Conservation (phyloP, 2,113 vertebrate genomes). For the Pimephales promelas region DNA sequence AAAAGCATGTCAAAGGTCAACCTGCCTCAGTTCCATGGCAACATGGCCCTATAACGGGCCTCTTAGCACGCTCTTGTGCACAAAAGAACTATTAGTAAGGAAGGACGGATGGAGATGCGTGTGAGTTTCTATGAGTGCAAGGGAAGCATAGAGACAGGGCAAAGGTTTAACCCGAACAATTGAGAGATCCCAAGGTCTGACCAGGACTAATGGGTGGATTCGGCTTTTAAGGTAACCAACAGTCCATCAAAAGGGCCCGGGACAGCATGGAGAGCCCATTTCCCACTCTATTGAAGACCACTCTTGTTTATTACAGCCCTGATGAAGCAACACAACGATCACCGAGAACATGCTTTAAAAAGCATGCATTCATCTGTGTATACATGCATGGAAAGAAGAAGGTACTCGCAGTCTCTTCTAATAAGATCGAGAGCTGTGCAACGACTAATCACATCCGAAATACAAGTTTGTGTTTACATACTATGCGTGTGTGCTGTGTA, state of each 20-base stretch:
- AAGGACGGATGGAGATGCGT: slow-evolving; percentile 65
- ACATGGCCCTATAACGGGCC: slow-evolving; percentile 78
- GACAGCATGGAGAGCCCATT: slow-evolving; percentile 28
- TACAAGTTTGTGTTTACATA: too few species aligned
- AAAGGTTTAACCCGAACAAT: slow-evolving; percentile 16
- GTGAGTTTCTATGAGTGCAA: neutral
- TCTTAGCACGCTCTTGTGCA: slow-evolving; percentile 80
- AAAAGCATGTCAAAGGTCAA: slow-evolving; percentile 81
- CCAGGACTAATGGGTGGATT: slow-evolving; percentile 15
- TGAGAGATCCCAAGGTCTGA: slow-evolving; percentile 15
- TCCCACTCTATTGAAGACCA: slow-evolving; percentile 21
- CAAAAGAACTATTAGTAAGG: slow-evolving; percentile 84
- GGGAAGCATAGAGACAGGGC: neutral
- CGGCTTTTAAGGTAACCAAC: slow-evolving; percentile 23
- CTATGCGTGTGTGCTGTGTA: too few species aligned
- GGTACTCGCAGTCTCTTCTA: neutral
- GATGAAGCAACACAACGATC: neutral
- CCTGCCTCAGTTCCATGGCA: slow-evolving; percentile 77
- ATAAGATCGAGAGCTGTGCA: too few species aligned
- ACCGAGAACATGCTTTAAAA: neutral
- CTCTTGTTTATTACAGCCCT: slow-evolving; percentile 12
- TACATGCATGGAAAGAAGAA: neutral
- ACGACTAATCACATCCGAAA: too few species aligned
- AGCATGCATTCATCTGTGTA: neutral
- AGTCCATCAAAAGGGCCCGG: slow-evolving; percentile 24